Evolutionary conservation across 2,797 vertebrate genomes (phyloP).

Genomic region (Microchirus variegatus): DNA sequence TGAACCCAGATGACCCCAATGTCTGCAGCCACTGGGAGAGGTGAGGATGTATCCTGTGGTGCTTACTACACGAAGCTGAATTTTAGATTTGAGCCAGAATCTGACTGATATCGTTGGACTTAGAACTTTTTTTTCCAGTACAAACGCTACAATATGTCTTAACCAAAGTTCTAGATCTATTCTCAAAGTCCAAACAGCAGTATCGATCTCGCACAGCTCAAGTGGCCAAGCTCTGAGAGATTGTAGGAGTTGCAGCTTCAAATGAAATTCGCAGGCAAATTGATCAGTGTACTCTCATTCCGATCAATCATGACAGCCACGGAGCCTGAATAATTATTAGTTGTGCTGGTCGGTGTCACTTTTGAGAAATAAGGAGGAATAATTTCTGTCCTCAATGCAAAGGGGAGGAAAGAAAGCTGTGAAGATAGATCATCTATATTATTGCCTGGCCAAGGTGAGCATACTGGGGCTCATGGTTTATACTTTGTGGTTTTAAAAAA

Average conservation of each 20-base stretch:
- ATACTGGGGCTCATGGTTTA: conserved; percentile 61
- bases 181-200: conserved; percentile 66
- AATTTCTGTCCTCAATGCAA: conserved; percentile 69
- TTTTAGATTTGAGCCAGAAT: conserved; percentile 14
- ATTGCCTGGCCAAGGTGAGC: conserved; percentile 70
- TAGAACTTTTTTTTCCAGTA: conserved; percentile 21
- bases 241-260: conserved; percentile 87
- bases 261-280: conserved; percentile 93
- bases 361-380: conserved; percentile 82
- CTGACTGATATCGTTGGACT: conserved; percentile 9
- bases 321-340: conserved; percentile 82
- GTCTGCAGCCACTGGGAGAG: conserved; percentile 97
- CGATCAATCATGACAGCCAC: conserved; percentile 89
- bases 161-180: conserved; percentile 64
- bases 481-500: conserved; percentile 70
- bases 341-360: conserved; percentile 76
- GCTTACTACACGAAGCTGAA: conserved; percentile 10
- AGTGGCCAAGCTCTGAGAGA: conserved; percentile 77
- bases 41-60: conserved; percentile 60
- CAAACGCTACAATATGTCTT: conserved; percentile 32
- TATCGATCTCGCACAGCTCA: conserved; percentile 70
- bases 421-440: conserved; percentile 74
- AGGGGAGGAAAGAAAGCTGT: conserved; percentile 68
- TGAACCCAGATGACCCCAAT: conserved; percentile 97
- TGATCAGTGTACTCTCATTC: conserved; percentile 88